Base-by-base conservation (phyloP, 2,888 invertebrate genomes). In the Thymelicus lineola region DNA sequence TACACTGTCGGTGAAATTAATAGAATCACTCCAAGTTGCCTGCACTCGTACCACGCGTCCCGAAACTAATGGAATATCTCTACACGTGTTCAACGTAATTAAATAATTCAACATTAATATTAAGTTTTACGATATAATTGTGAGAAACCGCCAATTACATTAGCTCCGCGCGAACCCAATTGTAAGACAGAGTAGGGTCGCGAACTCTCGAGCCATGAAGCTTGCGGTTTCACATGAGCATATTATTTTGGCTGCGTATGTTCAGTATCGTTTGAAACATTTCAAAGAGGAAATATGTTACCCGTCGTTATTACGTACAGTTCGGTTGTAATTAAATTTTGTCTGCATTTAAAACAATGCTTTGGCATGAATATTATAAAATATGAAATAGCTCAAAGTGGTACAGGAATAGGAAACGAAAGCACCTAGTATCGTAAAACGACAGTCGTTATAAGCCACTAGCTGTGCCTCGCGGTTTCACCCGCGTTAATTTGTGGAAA, bases 1-100 rank as follows among this genome's bases (percentile, higher is more conserved):
- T 3, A 9, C 50, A 28, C 53, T 28, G 28, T 63, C 50, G 6
- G 50, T 53, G 63, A 38, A 9, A 38, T 38, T 63, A 63, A 63
- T 63, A 38, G 50, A 38, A 63, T 63, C 48, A 7, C 28, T n/a
- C 48, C n/a, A 48, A 48, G 61, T 62, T 15, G 14, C 61, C 61
- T 62, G 48, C 61, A 48, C 48, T 62, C 48, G 61, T 28, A 46
- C 7, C 28, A 17, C 15, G 3, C 12, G 12, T 10, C 42, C 14
- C 36, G 10, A 28, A 42, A 46, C 61, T 62, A 62, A 62, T 62
- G 61, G 61, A 62, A 62, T 62, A 48, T 48, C 45, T 62, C 61
- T 12, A 53, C 53, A 53, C 53, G 20, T 20, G 53, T 20, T 53
- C 53, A 0, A 48, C 48, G 48, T 20, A 53, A 53, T 20, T 20